Base-by-base conservation (phyloP, 2,888 invertebrate genomes). In the Drosophila aldrichi region DNA sequence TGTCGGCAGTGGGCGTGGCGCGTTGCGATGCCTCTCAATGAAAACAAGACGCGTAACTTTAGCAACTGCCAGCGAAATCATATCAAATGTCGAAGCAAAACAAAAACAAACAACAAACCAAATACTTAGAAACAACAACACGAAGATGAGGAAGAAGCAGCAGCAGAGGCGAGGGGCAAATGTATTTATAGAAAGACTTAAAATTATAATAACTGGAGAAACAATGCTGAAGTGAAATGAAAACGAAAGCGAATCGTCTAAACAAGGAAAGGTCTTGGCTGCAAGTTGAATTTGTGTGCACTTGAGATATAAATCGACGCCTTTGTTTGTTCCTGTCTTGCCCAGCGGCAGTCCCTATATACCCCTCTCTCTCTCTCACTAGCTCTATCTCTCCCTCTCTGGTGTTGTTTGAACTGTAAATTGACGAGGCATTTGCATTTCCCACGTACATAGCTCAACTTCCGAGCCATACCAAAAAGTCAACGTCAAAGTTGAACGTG, bases 381-480 rank as follows among this genome's bases (percentile, higher is more conserved):
- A 29, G 4, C 29, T 3, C 5, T 14, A 4, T 4, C 3, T 32
- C 32, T 32, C 32, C 4, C 18, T 22, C n/a, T 32, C 38, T 32
- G 3, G 32, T 25, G 32, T 52, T 54, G 34, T 48, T 25, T 22
- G 54, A 48, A 46, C 49, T 20, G 29, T 63, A 60, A 64, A 52
- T 65, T 60, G 46, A 40, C 66, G 74, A 61, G 69, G 63, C 81
- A 85, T 88, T 85, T 85, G 88, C 83, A 83, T 86, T 85, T 85
- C 85, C 86, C 88, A 85, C 88, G 86, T 83, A 85, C 86, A 83
- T 64, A 59, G 66, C 54, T 64, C 72, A 73, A 74, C 56, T 65
- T 70, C 18, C 48, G 22, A 40, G 38, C n/a, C 29, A 41, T 10
- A 48, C 43, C 44, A 62, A 57, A 81, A 79, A 73, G 79, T 66